Conservation (phyloP, 1,140 invertebrate genomes). For the Uloborus diversus region DNA sequence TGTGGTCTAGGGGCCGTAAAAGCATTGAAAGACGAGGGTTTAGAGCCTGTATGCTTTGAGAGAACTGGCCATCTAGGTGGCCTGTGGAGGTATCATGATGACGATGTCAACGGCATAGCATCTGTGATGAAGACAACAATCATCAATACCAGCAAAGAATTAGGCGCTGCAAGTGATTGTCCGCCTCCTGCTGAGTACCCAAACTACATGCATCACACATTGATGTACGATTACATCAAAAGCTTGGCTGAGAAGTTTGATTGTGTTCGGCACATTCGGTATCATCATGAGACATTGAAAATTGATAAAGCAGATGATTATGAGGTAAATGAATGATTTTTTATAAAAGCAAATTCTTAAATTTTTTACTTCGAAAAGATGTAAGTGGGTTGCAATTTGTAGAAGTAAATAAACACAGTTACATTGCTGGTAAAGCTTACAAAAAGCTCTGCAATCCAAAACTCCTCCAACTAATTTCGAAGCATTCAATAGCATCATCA, state of each 20-base stretch:
- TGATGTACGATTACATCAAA: slow-evolving; percentile 62
- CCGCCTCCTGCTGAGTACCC: slow-evolving; percentile 63
- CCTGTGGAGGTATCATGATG: slow-evolving; percentile 68
- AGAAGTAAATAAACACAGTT: too few relatives aligned
- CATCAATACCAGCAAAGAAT: slow-evolving; percentile 67
- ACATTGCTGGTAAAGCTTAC: too few relatives aligned
- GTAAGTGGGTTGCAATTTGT: too few relatives aligned
- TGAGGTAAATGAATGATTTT: slow-evolving; percentile 54
- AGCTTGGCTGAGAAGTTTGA: slow-evolving; percentile 61
- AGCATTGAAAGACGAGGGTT: slow-evolving; percentile 65
- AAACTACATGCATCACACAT: slow-evolving; percentile 63
- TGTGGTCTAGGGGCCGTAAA: slow-evolving; percentile 67
- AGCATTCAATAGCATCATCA: too few relatives aligned
- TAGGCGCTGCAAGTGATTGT: slow-evolving; percentile 66
- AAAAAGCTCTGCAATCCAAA: too few relatives aligned
- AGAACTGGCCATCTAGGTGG: slow-evolving; percentile 67
- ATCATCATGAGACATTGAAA: slow-evolving; percentile 18
- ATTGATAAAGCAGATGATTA: slow-evolving; percentile 62
- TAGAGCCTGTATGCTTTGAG: slow-evolving; percentile 67
- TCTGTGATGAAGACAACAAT: slow-evolving; percentile 60
- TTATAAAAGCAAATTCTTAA: too few relatives aligned
- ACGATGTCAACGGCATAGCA: slow-evolving; percentile 60
- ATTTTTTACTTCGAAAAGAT: too few relatives aligned
- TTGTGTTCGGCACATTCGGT: slow-evolving; percentile 26
- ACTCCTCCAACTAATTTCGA: too few relatives aligned